These are phyloP conservation scores for Semaprochilodus insignis DNA, from an alignment of 2,797 vertebrate species.

Conservation along the genomic window DNA sequence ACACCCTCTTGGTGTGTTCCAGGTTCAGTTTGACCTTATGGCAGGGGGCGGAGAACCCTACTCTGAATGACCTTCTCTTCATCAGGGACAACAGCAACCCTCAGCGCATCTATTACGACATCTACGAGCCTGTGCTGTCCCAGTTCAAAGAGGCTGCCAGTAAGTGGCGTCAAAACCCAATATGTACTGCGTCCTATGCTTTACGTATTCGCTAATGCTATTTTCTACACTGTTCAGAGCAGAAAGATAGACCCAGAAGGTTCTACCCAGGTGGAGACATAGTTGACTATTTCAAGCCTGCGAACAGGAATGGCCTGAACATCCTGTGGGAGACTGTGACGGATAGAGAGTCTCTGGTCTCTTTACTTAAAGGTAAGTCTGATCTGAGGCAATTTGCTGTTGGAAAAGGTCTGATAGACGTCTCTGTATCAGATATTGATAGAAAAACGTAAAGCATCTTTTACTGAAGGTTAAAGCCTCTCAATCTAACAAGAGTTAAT, in stretches of 20 bases:
- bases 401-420: background rate
- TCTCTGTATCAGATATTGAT: no score
- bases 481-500: no score
- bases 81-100: slow-evolving; percentile 81
- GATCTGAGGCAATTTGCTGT: background rate
- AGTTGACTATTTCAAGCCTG: slow-evolving; percentile 73
- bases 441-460: no score
- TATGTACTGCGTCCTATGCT: background rate
- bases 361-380: slow-evolving; percentile 64
- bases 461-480: no score
- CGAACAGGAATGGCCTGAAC: slow-evolving; percentile 62
- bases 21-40: slow-evolving; percentile 88
- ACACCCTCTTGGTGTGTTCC: slow-evolving; percentile 31
- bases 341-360: slow-evolving; percentile 56
- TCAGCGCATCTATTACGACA: slow-evolving; percentile 84
- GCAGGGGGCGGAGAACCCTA: slow-evolving; percentile 78
- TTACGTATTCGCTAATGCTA: background rate
- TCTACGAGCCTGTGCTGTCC: slow-evolving; percentile 85
- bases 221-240: slow-evolving; percentile 55
- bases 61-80: slow-evolving; percentile 82
- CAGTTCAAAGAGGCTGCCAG: slow-evolving; percentile 80
- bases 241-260: slow-evolving; percentile 60
- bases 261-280: slow-evolving; percentile 84
- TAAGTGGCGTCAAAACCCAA: slow-evolving; percentile 64
- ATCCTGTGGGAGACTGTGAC: slow-evolving; percentile 73